phyloP scores from a whole-genome alignment of 2,113 vertebrate genomes.

The Pituophis catenifer region DNA sequence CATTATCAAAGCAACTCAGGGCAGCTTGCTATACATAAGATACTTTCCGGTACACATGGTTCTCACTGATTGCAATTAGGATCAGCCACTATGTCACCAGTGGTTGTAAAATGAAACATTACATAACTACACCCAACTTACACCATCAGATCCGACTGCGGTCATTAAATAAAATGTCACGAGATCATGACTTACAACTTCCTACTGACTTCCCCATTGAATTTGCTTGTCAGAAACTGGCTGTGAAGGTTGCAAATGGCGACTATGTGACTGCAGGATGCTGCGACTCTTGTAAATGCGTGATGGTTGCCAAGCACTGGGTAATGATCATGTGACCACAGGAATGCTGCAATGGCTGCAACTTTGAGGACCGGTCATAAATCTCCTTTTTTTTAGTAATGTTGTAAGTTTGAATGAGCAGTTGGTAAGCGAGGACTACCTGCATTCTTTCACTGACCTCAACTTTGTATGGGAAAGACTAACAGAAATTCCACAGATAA shows the following conservation, averaged over 20 bases:
- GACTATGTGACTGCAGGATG: not conserved
- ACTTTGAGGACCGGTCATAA: not conserved
- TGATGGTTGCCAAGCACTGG: not conserved
- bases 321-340: not conserved
- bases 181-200: not conserved
- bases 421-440: not conserved
- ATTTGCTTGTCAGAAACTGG: not conserved
- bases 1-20: not conserved
- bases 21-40: not conserved
- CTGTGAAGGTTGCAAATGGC: not conserved
- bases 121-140: not conserved
- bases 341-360: not conserved
- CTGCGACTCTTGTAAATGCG: not conserved
- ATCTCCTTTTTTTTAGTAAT: not conserved
- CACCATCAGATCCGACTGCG: not conserved
- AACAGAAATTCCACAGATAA: not conserved
- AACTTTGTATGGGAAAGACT: not conserved
- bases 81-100: not conserved
- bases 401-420: not conserved
- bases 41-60: not conserved
- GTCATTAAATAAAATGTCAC: not conserved
- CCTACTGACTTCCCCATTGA: not conserved
- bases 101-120: not conserved
- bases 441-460: not conserved
- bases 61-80: not conserved